Conservation (phyloP, 1,140 invertebrate genomes). For the Macrotrachela quadricornifera region DNA sequence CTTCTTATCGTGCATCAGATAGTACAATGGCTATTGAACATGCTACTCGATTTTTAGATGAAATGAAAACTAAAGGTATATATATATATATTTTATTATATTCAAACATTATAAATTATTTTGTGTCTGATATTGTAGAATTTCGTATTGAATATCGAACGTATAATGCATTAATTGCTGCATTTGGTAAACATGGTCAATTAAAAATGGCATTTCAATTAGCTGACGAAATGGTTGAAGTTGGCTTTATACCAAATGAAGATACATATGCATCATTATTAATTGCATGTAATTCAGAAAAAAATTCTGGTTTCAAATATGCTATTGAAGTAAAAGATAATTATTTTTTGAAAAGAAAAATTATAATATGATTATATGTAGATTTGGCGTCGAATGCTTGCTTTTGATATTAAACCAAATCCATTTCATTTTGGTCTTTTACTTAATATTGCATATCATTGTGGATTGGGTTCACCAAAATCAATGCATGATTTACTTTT, state of each 20-base stretch:
- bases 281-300: conserved; percentile 54
- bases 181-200: conserved; percentile 58
- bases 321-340: conserved; percentile 37
- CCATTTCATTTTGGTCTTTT: conserved; percentile 57
- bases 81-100: neutral
- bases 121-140: too few species aligned
- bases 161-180: conserved; percentile 19
- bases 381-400: conserved; percentile 59
- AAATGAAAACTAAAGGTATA: neutral
- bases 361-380: conserved; percentile 14
- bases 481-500: conserved; percentile 4
- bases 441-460: conserved; percentile 51
- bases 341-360: conserved; percentile 2
- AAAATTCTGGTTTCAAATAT: conserved; percentile 52
- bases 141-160: neutral
- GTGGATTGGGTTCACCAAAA: conserved; percentile 29
- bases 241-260: conserved; percentile 39
- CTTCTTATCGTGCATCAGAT: neutral
- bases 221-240: conserved; percentile 54
- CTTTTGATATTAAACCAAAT: conserved; percentile 41
- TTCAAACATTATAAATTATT: conserved; percentile 3
- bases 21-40: conserved; percentile 10
- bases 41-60: conserved; percentile 14
- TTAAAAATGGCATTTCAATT: conserved; percentile 50
- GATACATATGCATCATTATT: conserved; percentile 56